Percentiles rank a stretch among this genome's conserved stretches.
These are phyloP conservation scores for Pteronura brasiliensis DNA, from an alignment of 2,113 vertebrate genomes.

Conservation along the genomic window DNA sequence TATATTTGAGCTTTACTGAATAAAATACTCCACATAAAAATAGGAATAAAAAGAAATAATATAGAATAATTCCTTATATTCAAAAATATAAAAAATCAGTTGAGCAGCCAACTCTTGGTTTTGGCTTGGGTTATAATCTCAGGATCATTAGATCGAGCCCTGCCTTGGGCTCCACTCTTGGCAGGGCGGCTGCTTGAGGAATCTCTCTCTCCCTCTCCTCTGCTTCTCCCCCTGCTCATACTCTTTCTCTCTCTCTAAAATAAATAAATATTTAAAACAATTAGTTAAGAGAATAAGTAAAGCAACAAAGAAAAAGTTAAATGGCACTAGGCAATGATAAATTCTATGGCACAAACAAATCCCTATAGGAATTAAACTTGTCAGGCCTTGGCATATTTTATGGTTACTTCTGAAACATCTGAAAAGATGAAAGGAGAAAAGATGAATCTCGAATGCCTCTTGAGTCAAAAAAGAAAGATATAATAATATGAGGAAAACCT, in stretches of 20 bases:
- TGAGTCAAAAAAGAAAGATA: background rate
- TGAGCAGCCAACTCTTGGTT: too few species aligned
- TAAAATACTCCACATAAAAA: background rate
- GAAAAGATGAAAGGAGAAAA: background rate
- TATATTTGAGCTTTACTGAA: background rate
- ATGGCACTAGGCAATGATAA: background rate
- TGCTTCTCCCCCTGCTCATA: too few species aligned
- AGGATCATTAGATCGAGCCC: too few species aligned
- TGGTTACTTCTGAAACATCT: background rate
- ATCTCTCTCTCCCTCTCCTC: too few species aligned
- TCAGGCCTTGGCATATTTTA: background rate
- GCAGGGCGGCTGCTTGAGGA: too few species aligned
- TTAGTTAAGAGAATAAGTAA: background rate
- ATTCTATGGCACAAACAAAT: background rate
- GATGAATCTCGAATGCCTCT: background rate
- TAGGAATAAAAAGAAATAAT: background rate
- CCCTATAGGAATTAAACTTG: background rate
- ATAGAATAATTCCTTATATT: too few species aligned
- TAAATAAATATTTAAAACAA: background rate
- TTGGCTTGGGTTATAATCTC: too few species aligned
- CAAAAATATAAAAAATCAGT: too few species aligned
- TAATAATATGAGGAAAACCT: background rate
- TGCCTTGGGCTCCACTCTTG: too few species aligned
- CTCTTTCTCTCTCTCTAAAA: too few species aligned
- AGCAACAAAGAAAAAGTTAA: background rate